Evolutionary conservation across 2,888 invertebrate genomes (phyloP), one percentile per base, ranked within the genome.

Genomic region (Nomada goodeniana): DNA sequence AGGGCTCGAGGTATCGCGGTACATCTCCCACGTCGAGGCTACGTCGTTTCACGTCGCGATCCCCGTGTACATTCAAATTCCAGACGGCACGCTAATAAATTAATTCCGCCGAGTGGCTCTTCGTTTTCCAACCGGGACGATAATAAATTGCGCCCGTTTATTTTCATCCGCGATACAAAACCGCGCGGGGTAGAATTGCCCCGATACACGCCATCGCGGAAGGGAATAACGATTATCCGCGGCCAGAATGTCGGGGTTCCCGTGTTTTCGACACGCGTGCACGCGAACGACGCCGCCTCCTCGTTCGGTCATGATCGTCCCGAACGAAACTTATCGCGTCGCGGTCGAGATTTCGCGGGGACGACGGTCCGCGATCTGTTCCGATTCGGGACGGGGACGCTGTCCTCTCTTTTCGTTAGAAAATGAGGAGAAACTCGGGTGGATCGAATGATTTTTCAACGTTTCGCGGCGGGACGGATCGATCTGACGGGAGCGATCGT

Each of bases 121-220:
- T 44, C 65, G 67, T 53, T 69, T 13, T 57, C 29, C 42, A 50
- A 18, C 20, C 59, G n/a, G 44, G 44, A 47, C 57, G 64, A 76
- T 76, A 68, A 82, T 82, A 82, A 82, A 82, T 82, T 76, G 64
- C n/a, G 36, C 64, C 60, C 82, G 75, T 82, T 82, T 76, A 76
- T 82, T 82, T 73, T 57, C 64, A 68, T 68, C 64, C 23, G 71
- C n/a, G 55, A 50, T 63, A 13, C 53, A 50, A 65, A 59, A 64
- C 52, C 55, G 11, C 9, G 26, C 53, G 20, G 44, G 42, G 44
- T 57, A 70, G 64, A 73, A 82, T 72, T 72, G 61, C 59, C n/a
- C 20, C 44, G 60, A 67, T 61, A 53, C 72, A 70, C 82, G 76
- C 44, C 52, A 67, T 20, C 50, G 57, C 60, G 57, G n/a, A 59